Base-by-base conservation (phyloP, 2,888 invertebrate species). In the Agrochola litura region DNA sequence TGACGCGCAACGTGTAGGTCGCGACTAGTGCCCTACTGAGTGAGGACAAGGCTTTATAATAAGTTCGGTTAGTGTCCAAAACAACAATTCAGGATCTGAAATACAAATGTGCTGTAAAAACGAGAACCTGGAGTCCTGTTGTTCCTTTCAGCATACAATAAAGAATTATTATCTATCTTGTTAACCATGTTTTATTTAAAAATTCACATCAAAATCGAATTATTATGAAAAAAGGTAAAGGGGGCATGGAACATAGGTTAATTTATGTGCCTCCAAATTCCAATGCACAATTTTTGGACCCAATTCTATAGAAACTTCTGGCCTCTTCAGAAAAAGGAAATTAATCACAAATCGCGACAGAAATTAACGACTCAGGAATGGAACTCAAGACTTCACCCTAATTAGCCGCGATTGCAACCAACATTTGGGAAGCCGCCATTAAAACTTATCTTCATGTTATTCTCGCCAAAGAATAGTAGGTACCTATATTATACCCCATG, bases 141-240 rank as follows among this genome's bases (percentile, higher is more conserved):
- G 6, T n/a, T 70, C 5, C 1, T 37, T 19, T 49, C 37, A 54
- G 10, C 4, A 3, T 25, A 16, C 0, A 73, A 54, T 54, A 73
- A 54, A 75, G 1, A 75, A 8, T 66, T 14, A 52, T 41, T 52
- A 41, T 41, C 0, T 16, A n/a, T 49, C 0, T 8, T 5, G 9
- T 3, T 72, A 10, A 3, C 3, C 0, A 19, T 10, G 61, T 63
- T 77, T 76, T 77, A 61, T 76, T 76, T 52, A 0, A 5, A 5
- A 25, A 6, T 10, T 73, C 0, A 3, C 19, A 46, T 2, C 22
- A 16, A 49, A 60, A 49, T 73, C 14, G 0, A 16, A 5, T 30
- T 10, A 41, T 0, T 54, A 8, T 0, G 22, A 22, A 9, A n/a
- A 56, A 56, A 0, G 49, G 37, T 37, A 6, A 8, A 52, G 19